Percentiles rank a stretch among this genome's conserved stretches.
Evolutionary conservation across 2,797 vertebrate species (phyloP).

Genomic region (Vultur gryphus): DNA sequence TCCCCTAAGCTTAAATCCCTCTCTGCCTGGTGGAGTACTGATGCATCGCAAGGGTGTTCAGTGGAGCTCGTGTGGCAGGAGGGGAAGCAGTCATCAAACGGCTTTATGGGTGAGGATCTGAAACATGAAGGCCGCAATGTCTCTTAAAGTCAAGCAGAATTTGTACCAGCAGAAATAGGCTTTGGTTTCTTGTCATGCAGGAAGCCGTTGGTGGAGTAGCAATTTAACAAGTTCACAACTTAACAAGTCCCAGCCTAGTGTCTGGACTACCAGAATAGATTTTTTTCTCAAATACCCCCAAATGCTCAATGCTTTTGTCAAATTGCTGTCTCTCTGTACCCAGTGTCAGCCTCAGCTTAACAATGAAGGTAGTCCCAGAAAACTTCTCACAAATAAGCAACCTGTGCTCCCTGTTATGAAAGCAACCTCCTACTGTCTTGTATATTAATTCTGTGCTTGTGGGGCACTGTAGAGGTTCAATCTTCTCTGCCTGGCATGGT

Average conservation of each 20-base stretch:
- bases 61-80: not conserved
- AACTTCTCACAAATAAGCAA: constrained; percentile 5
- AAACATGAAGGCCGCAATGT: rapidly evolving
- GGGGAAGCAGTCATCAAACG: not conserved
- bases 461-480: not conserved
- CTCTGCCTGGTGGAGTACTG: not conserved
- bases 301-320: constrained; percentile 26
- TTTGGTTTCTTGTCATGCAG: constrained; percentile 31
- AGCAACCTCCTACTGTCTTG: constrained; percentile 25
- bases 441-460: not conserved
- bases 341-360: constrained; percentile 41
- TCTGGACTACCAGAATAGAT: constrained; percentile 62
- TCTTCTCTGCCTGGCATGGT: not conserved
- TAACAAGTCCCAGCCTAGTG: constrained; percentile 64
- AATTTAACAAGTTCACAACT: constrained; percentile 62
- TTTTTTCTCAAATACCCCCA: constrained; percentile 56
- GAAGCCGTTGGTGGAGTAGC: constrained; percentile 52
- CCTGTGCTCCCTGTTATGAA: constrained; percentile 3
- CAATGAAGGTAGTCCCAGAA: constrained; percentile 53
- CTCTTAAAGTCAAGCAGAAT: constrained; percentile 38
- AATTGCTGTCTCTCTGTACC: constrained; percentile 41
- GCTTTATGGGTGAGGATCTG: not conserved
- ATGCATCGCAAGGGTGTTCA: not conserved
- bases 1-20: not conserved
- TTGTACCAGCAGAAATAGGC: constrained; percentile 45